phyloP scores from a whole-genome alignment of 2,888 invertebrate genomes.

The Lingula anatina region DNA sequence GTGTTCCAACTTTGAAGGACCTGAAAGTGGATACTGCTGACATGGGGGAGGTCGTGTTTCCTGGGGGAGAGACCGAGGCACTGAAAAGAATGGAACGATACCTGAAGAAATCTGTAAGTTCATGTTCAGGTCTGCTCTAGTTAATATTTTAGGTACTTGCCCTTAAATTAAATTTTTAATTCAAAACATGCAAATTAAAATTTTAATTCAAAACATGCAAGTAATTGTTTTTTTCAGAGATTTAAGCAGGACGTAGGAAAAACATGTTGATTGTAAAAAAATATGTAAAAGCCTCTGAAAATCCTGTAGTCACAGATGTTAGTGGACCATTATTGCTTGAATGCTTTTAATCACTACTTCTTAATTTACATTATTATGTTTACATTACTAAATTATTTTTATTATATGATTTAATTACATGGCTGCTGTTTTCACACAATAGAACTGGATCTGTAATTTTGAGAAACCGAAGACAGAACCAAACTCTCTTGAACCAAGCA shows the following conservation, averaged over 20 bases:
- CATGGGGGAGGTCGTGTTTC: conserved; percentile 64
- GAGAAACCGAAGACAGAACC: conserved; percentile 84
- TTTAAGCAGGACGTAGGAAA: too few species aligned
- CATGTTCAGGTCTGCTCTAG: too few species aligned
- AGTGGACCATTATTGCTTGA: too few species aligned
- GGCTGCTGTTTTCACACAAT: too few species aligned
- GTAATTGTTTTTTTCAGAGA: not conserved
- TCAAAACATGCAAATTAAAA: not conserved
- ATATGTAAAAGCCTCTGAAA: too few species aligned
- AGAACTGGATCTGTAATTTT: conserved; percentile 82
- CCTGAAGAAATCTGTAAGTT: conserved; percentile 41
- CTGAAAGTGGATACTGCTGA: conserved; percentile 56
- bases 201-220: not conserved
- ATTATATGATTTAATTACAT: conserved; percentile 2
- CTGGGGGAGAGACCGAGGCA: conserved; percentile 72
- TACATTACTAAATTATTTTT: not conserved
- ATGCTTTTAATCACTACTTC: too few species aligned
- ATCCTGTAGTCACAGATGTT: too few species aligned
- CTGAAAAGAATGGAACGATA: conserved; percentile 64
- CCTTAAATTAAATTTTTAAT: not conserved
- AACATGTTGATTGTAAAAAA: too few species aligned
- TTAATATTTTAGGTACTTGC: not conserved
- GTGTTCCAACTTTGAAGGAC: conserved; percentile 57
- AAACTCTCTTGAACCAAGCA: conserved; percentile 73
- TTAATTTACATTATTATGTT: not conserved